Conservation (phyloP, 2,113 vertebrate genomes). For the Chionodraco myersi region DNA sequence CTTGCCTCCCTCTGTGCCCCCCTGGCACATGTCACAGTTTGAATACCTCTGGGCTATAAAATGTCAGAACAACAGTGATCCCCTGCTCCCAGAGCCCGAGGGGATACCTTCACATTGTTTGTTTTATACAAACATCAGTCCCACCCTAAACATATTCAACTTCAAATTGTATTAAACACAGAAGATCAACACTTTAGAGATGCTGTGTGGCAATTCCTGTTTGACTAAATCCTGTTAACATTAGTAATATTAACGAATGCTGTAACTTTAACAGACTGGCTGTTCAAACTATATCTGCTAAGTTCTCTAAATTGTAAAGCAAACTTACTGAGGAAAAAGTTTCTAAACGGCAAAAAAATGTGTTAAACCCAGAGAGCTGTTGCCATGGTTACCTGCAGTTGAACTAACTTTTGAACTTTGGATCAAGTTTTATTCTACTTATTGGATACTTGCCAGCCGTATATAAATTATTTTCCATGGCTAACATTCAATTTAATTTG, state of each 20-base stretch:
- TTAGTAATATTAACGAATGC: no score
- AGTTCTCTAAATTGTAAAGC: no score
- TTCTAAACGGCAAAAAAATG: not conserved
- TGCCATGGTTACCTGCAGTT: slow-evolving; percentile 5
- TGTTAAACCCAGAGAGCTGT: not conserved
- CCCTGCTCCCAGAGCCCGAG: not conserved
- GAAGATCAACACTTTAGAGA: no score
- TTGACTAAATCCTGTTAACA: no score
- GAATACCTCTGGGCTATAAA: not conserved
- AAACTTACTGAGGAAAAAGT: no score
- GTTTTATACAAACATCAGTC: not conserved
- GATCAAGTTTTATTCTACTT: not conserved
- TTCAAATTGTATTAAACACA: no score
- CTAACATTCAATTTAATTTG: not conserved
- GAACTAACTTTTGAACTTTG: not conserved
- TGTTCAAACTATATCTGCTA: not conserved
- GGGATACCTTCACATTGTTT: not conserved
- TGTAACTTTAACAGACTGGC: not conserved
- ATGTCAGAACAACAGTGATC: not conserved
- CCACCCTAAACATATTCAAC: no score
- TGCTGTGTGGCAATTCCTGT: no score
- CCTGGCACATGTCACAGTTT: not conserved
- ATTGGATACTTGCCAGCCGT: not conserved
- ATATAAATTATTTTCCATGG: not conserved
- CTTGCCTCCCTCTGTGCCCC: not conserved